These are phyloP conservation scores for Aspidiotus destructor DNA, from an alignment of 2,888 invertebrate species.

Conservation along the genomic window DNA sequence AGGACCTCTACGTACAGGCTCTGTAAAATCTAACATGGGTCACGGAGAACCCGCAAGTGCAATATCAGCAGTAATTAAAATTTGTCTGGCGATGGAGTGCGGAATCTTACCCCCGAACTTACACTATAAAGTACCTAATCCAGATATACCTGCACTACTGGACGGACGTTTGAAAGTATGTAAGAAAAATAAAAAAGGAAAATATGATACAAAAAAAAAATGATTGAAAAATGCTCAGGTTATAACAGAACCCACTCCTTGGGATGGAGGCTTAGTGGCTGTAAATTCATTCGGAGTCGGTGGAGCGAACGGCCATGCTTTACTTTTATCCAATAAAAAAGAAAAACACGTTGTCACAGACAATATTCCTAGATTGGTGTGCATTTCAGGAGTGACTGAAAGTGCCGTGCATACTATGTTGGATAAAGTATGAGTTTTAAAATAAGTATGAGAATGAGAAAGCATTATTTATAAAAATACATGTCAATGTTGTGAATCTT, in stretches of 20 bases:
- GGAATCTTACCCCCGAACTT: slow-evolving; percentile 86
- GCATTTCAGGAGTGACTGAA: slow-evolving; percentile 48
- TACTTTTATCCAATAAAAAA: slow-evolving; percentile 34
- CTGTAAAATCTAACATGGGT: slow-evolving; percentile 98
- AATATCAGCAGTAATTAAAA: slow-evolving; percentile 80
- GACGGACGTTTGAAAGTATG: slow-evolving; percentile 73
- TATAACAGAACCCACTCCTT: slow-evolving; percentile 31
- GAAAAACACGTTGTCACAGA: slow-evolving; percentile 40
- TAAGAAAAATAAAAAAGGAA: not conserved
- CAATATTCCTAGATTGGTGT: slow-evolving; percentile 40
- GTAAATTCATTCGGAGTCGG: slow-evolving; percentile 37
- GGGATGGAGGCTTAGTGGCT: slow-evolving; percentile 35
- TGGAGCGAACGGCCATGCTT: slow-evolving; percentile 35
- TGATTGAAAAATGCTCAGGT: slow-evolving; percentile 25
- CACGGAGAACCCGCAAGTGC: slow-evolving; percentile 93
- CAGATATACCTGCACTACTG: slow-evolving; percentile 74
- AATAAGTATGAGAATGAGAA: no score
- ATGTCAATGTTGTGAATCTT: no score
- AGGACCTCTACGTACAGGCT: slow-evolving; percentile 78
- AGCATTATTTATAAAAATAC: no score
- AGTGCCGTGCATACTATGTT: slow-evolving; percentile 43
- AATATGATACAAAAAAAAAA: not conserved
- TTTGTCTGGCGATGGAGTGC: slow-evolving; percentile 87
- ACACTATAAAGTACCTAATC: slow-evolving; percentile 77
- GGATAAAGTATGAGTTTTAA: slow-evolving; percentile 35